A percentile compares a stretch with the other conserved stretches of the same genome.
phyloP scores from a whole-genome alignment of 1,140 invertebrate species.

The Hyles vespertilio region DNA sequence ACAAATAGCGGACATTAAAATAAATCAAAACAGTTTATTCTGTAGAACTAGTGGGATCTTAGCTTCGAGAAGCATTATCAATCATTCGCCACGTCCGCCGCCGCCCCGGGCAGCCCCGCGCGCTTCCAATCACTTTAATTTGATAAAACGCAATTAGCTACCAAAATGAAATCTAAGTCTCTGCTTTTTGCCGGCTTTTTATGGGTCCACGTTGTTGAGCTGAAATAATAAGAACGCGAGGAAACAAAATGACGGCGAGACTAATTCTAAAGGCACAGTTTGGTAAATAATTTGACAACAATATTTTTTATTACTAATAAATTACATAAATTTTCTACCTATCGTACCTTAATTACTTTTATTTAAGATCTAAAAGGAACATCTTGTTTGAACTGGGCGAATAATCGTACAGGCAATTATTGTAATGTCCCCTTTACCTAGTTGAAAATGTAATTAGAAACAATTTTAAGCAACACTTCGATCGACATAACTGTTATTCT shows the following conservation, averaged over 20 bases:
- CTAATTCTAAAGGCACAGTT: too few relatives aligned
- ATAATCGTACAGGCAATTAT: too few relatives aligned
- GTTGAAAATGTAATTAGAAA: too few relatives aligned
- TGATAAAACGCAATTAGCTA: constrained; percentile 76
- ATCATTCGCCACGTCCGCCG: constrained; percentile 39
- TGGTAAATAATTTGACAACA: too few relatives aligned
- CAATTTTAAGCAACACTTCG: too few relatives aligned
- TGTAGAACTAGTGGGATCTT: constrained; percentile 66
- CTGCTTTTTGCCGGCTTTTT: constrained; percentile 60
- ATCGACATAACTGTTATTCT: too few relatives aligned
- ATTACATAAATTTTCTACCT: too few relatives aligned
- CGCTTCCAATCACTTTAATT: constrained; percentile 67
- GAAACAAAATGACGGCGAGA: constrained; percentile 1
- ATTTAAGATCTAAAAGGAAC: too few relatives aligned
- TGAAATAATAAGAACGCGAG: constrained; percentile 16
- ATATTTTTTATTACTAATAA: too few relatives aligned
- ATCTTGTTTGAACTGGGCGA: too few relatives aligned
- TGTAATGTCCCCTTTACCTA: too few relatives aligned
- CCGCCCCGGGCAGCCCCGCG: constrained; percentile 27
- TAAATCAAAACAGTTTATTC: constrained; percentile 72
- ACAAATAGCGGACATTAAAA: constrained; percentile 59
- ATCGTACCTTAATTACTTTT: too few relatives aligned
- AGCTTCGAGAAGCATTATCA: constrained; percentile 65
- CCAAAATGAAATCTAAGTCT: constrained; percentile 73
- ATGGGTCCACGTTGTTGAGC: constrained; percentile 28